Evolutionary conservation across 2,113 vertebrate species (phyloP).

Genomic region (Planiliza haematocheilus): DNA sequence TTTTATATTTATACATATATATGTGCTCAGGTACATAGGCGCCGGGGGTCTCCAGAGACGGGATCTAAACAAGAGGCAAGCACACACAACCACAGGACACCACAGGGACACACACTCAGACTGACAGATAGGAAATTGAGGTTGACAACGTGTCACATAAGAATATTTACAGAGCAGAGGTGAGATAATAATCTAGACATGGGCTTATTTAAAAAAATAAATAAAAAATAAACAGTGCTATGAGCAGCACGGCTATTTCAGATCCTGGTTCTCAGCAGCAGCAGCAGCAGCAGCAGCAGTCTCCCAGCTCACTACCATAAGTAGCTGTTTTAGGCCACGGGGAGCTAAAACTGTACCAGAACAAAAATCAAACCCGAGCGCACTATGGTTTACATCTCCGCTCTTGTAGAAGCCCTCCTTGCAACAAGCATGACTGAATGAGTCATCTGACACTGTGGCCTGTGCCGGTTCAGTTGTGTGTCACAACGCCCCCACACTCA

Average conservation of each 20-base stretch:
- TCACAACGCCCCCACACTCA: slow-evolving; percentile 72
- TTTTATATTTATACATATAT: too few species aligned
- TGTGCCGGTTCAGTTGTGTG: slow-evolving; percentile 71
- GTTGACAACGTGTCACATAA: slow-evolving; percentile 74
- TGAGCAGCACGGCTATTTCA: neutral
- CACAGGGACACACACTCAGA: slow-evolving; percentile 67
- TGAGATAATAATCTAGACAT: slow-evolving; percentile 67
- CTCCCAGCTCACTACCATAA: slow-evolving; percentile 16
- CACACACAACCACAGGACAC: slow-evolving; percentile 52
- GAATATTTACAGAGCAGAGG: slow-evolving; percentile 71
- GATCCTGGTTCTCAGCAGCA: neutral
- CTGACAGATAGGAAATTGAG: slow-evolving; percentile 76
- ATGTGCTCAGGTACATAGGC: slow-evolving; percentile 70
- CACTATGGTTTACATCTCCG: slow-evolving; percentile 43
- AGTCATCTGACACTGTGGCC: slow-evolving; percentile 74
- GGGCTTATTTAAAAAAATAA: slow-evolving; percentile 44
- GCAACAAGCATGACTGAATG: slow-evolving; percentile 57
- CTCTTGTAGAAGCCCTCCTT: slow-evolving; percentile 46
- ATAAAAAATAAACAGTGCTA: slow-evolving; percentile 42
- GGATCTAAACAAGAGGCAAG: slow-evolving; percentile 70
- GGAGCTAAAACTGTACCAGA: slow-evolving; percentile 36
- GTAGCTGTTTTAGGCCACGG: slow-evolving; percentile 22
- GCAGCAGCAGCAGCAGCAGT: too few species aligned
- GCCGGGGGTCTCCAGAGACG: slow-evolving; percentile 52
- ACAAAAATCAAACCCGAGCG: slow-evolving; percentile 32